Conservation (phyloP, 37 sponge, comb jelly and placozoan genomes). For the Chondrilla cf. caribensis region DNA sequence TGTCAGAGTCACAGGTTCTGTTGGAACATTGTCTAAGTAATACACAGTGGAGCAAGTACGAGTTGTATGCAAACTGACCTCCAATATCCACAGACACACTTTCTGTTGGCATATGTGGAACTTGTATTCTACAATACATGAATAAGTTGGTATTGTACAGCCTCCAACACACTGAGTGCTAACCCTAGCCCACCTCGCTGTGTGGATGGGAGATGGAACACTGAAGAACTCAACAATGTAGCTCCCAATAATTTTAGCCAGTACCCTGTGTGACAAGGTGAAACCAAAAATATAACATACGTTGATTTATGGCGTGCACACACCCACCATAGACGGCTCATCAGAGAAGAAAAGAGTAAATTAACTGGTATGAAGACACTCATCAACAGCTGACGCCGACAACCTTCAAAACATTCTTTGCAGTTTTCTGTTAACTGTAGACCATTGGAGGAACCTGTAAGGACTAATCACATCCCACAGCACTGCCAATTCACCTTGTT, state of each 20-base stretch:
- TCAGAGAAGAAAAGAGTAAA: constrained; percentile 33
- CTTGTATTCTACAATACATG: too few species aligned
- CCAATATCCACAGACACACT: too few species aligned
- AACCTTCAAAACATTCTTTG: constrained; percentile 33
- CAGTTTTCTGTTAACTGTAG: background rate
- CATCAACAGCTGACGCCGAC: constrained; percentile 29
- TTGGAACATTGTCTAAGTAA: too few species aligned
- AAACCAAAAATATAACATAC: background rate
- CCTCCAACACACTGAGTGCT: too few species aligned
- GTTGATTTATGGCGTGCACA: too few species aligned
- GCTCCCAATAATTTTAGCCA: background rate
- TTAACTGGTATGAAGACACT: constrained; percentile 53
- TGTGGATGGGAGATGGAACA: too few species aligned
- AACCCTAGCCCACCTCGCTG: too few species aligned
- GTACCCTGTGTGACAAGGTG: background rate
- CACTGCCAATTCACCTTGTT: background rate
- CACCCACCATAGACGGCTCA: constrained; percentile 59
- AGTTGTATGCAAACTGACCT: too few species aligned
- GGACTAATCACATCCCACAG: background rate
- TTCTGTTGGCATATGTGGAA: too few species aligned
- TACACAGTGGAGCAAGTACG: too few species aligned
- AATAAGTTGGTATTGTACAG: too few species aligned
- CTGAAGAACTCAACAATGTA: background rate
- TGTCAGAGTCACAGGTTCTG: background rate
- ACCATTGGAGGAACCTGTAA: background rate